phyloP scores from a whole-genome alignment of 2,797 vertebrate genomes.

The Coluber constrictor region DNA sequence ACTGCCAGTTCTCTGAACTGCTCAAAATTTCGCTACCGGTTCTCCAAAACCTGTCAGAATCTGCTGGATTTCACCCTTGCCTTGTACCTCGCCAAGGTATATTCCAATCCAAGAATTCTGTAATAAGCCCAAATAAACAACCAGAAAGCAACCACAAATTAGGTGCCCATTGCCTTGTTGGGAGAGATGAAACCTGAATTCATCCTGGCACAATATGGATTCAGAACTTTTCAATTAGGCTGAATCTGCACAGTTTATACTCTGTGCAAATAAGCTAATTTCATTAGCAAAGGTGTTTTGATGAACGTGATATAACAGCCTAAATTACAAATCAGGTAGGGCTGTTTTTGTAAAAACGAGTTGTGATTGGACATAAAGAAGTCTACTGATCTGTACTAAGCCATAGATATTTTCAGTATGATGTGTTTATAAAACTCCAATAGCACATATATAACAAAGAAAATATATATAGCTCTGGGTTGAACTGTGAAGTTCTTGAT shows the following conservation, averaged over 20 bases:
- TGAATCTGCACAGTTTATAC: background rate
- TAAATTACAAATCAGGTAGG: background rate
- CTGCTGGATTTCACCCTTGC: no score
- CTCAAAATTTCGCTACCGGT: no score
- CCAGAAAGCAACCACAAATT: background rate
- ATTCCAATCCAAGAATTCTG: background rate
- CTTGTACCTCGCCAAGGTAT: background rate
- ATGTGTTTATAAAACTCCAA: background rate
- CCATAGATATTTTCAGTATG: background rate
- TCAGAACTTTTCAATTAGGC: background rate
- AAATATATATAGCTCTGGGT: background rate
- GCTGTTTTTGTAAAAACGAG: background rate
- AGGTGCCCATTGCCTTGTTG: background rate
- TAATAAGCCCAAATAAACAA: background rate
- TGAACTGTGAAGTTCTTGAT: background rate
- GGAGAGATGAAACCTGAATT: background rate
- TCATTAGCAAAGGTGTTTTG: background rate
- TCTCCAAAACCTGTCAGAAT: no score
- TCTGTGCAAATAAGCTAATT: background rate
- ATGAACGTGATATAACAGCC: background rate
- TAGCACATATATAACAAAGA: background rate
- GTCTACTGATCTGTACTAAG: background rate
- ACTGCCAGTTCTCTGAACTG: no score
- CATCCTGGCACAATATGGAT: background rate
- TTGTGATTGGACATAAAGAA: background rate